A percentile compares a stretch with the other conserved stretches of the same genome.
Evolutionary conservation across 2,888 invertebrate genomes (phyloP).

Genomic region (Cabera pusaria): DNA sequence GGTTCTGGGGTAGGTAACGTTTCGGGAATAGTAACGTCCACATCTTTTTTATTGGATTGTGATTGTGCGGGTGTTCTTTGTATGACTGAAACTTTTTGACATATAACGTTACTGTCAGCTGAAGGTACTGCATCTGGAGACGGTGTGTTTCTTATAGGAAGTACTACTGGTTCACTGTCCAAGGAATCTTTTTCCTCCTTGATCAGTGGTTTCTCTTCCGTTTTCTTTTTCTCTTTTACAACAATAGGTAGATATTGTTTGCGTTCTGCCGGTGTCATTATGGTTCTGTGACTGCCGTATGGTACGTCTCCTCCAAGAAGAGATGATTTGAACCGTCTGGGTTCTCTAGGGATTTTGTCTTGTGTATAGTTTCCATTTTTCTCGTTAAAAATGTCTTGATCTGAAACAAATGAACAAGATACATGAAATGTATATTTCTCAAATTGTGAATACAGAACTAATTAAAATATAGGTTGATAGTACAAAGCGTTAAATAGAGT

Average conservation of each 20-base stretch:
- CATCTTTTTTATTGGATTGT: slow-evolving; percentile 74
- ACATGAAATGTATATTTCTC: too few relatives aligned
- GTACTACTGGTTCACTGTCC: slow-evolving; percentile 85
- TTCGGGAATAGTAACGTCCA: slow-evolving; percentile 78
- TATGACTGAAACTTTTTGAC: slow-evolving; percentile 90
- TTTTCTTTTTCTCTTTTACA: slow-evolving; percentile 82
- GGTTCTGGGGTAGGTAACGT: slow-evolving; percentile 83
- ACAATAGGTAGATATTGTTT: slow-evolving; percentile 89
- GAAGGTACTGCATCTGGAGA: slow-evolving; percentile 83
- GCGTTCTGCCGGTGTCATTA: slow-evolving; percentile 91
- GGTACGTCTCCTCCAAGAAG: slow-evolving; percentile 92
- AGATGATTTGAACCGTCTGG: slow-evolving; percentile 89
- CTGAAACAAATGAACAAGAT: slow-evolving; percentile 59
- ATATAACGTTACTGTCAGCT: slow-evolving; percentile 87
- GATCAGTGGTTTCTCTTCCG: slow-evolving; percentile 77
- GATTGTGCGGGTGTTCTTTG: slow-evolving; percentile 88
- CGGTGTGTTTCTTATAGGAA: slow-evolving; percentile 76
- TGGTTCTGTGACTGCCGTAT: slow-evolving; percentile 89
- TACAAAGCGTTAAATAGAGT: too few relatives aligned
- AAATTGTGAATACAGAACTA: too few relatives aligned
- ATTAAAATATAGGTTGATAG: too few relatives aligned
- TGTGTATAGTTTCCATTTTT: slow-evolving; percentile 53
- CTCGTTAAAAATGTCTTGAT: slow-evolving; percentile 80
- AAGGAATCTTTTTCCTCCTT: slow-evolving; percentile 86
- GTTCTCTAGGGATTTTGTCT: slow-evolving; percentile 74